Base-by-base conservation (phyloP, 2,888 invertebrate species). In the Mythimna ferrago region DNA sequence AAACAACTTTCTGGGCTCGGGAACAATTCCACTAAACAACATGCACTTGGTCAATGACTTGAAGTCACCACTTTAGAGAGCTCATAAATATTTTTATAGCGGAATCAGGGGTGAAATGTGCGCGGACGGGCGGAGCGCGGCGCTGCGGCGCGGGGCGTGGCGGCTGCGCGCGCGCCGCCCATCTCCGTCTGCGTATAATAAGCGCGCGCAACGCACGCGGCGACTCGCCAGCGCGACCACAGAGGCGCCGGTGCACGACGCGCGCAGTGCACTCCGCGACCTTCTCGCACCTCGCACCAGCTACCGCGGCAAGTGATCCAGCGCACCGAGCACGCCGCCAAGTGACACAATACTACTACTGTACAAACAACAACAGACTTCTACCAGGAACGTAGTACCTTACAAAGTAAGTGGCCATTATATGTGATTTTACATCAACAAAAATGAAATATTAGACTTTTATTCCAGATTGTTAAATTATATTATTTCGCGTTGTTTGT, bases 111-210 rank as follows among this genome's bases (percentile, higher is more conserved):
- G 81, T 81, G 79, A 82, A 75, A 83, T 79, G 83, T 74, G 83
- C 89, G 90, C 90, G 92, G 87, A 83, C 89, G 90, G 90, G 92
- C 90, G 90, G 92, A 85, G 90, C 88, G 93, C 87, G 92, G 90
- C 81, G 92, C 90, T 90, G 92, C 83, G 92, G 89, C 82, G 93
- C 89, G 92, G 89, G 93, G 93, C 93, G 94, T 92, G 93, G 83
- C 89, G 84, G 88, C 77, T 88, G 91, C 92, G 89, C 89, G 89
- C 88, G 92, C 93, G 92, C 93, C 95, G 93, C 94, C 94, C 93
- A 92, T 90, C 89, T 72, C 74, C 78, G 78, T 82, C 74, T 75
- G 78, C 73, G 79, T 89, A 89, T 89, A 88, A 93, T 93, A 95
- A 93, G 92, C 92, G 90, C 86, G 89, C 84, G 90, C 89, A 76